Evolutionary conservation across 2,113 vertebrate genomes (phyloP).

Genomic region (Sakesphorus luctuosus): DNA sequence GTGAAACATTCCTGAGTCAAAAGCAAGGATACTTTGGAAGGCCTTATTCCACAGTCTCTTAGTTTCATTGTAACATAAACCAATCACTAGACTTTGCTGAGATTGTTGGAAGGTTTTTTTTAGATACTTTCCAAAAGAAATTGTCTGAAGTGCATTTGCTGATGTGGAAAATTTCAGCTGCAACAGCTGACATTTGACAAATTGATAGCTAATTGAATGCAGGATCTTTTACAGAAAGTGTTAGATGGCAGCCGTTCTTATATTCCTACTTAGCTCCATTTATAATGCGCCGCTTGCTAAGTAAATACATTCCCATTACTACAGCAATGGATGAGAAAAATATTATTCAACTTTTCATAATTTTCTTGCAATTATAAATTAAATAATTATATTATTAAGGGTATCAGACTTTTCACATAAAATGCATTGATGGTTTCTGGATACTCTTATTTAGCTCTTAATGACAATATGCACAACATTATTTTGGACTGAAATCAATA

Average conservation of each 20-base stretch:
- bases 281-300: neutral
- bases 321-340: neutral
- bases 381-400: neutral
- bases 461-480: neutral
- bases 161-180: slow-evolving; percentile 9
- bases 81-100: neutral
- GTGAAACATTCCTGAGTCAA: neutral
- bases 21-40: neutral
- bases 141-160: neutral
- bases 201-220: neutral
- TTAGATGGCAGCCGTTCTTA: neutral
- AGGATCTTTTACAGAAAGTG: neutral
- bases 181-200: slow-evolving; percentile 19
- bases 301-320: neutral
- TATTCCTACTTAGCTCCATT: neutral
- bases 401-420: neutral
- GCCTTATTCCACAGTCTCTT: neutral
- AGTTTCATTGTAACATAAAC: neutral
- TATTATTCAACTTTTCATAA: neutral
- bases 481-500: neutral
- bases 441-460: neutral
- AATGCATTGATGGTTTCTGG: neutral
- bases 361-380: neutral
- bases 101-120: neutral
- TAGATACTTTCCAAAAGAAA: neutral